Evolutionary conservation across 2,888 invertebrate species (phyloP), one percentile per base, ranked within the genome.

Genomic region (Drosophila setosimentum): DNA sequence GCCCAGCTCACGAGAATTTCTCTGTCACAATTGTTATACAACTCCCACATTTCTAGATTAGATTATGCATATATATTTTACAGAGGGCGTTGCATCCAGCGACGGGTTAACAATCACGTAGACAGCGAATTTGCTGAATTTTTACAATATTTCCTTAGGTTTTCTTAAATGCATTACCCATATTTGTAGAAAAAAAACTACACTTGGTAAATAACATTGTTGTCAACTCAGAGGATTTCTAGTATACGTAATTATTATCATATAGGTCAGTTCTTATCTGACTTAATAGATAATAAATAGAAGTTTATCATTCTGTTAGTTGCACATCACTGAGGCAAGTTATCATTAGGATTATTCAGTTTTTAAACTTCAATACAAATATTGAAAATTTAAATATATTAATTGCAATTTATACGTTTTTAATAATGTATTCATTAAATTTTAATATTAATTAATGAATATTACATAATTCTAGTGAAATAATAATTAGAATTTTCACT

Each of bases 81-180:
- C 58, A 30, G 21, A 59, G 66, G 62, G 64, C 48, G 68, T 78
- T 64, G 35, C 55, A 35, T 49, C 18, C 13, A 61, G 35, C 58
- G 71, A 69, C 68, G 51, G 49, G 71, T 27, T 24, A 29, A 63
- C 61, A 50, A 83, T 78, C 83, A 84, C 81, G 89, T 81, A 86
- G 71, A 55, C 81, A 55, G 35, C 4, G n/a, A n/a, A n/a, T n/a
- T n/a, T n/a, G n/a, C n/a, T n/a, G n/a, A n/a, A n/a, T n/a, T n/a
- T n/a, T n/a, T n/a, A n/a, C n/a, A 11, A 18, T 27, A 54, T 55
- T 37, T 13, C 3, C 3, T 35, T 37, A 13, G n/a, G 0, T 37
- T 55, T 29, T 27, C 24, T 27, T 2, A 18, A 24, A 16, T 53
- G n/a, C 32, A 53, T 21, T 53, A 16, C 7, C 3, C 16, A 16